Evolutionary conservation across 1,140 invertebrate species (phyloP), one percentile per base, ranked within the genome.

Genomic region (Neodiprion fabricii): DNA sequence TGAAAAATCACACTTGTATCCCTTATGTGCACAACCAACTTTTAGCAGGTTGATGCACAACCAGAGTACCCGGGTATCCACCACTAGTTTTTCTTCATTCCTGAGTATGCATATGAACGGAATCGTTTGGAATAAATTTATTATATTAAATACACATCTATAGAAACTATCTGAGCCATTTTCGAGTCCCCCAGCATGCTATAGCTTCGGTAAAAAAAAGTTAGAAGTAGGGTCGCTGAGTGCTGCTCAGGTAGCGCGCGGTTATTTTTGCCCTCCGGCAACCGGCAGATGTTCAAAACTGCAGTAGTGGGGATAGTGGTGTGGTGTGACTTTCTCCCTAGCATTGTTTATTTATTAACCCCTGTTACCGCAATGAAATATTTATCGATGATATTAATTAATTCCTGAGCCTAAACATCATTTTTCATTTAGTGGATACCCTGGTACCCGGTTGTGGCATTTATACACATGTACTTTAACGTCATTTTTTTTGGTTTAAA

Each of bases 71-170:
- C 53, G 53, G 53, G 53, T 61, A n/a, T n/a, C 53, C 53, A n/a
- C 53, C 10, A 61, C 53, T 61, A 61, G 53, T 61, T 61, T 61
- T 61, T 61, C 53, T 61, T 61, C 10, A 61, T 61, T 61, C 53
- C 53, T 61, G n/a, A 61, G 53, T 61, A 61, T n/a, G 53, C 53
- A 61, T 61, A 61, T 61, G 53, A 61, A 61, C 53, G 53, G 53
- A 61, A 61, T n/a, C 53, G 53, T 61, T 61, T 61, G 53, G 1
- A 61, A n/a, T 61, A 11, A 61, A 61, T 61, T 61, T 61, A 61
- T n/a, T 61, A 11, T 61, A 61, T 61, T 61, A 61, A 11, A 61
- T 61, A 61, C 10, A 1, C 53, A 61, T 61, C 53, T 11, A 61
- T n/a, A 61, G 1, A 61, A 61, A 21, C 17, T 21, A 21, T 21